Evolutionary conservation across 1,140 invertebrate genomes (phyloP).

Genomic region (Halictus rubicundus): DNA sequence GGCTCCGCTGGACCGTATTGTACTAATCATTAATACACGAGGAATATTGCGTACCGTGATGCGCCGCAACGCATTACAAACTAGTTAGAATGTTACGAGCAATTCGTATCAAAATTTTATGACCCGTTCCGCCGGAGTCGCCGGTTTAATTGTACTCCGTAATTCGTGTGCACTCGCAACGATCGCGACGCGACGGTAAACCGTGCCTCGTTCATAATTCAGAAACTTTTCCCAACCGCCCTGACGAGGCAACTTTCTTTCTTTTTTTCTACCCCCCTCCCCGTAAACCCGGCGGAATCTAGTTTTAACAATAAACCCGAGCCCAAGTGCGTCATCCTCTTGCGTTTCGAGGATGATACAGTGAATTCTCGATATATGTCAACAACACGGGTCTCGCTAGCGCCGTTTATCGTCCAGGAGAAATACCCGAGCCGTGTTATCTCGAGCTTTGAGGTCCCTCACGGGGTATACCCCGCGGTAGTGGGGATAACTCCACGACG

Average conservation of each 20-base stretch:
- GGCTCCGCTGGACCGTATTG: neutral
- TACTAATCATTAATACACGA: neutral
- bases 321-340: slow-evolving; percentile 11
- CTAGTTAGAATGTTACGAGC: neutral
- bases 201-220: slow-evolving; percentile 1
- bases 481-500: no score
- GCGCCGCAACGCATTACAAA: neutral
- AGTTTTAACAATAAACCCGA: slow-evolving; percentile 47
- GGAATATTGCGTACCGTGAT: neutral
- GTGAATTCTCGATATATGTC: no score
- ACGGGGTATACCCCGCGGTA: no score
- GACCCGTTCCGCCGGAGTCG: neutral
- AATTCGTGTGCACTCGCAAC: neutral
- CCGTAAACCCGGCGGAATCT: slow-evolving; percentile 39
- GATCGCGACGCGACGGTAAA: neutral
- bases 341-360: slow-evolving; percentile 20
- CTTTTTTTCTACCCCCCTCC: neutral
- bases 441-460: no score
- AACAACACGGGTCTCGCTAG: no score
- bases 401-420: no score
- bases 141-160: slow-evolving; percentile 20
- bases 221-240: slow-evolving; percentile 1
- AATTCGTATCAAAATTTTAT: slow-evolving; percentile 13
- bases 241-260: slow-evolving; percentile 11
- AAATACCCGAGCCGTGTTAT: no score